Conservation (phyloP, 2,888 invertebrate genomes). For the Xiphydria camelus region DNA sequence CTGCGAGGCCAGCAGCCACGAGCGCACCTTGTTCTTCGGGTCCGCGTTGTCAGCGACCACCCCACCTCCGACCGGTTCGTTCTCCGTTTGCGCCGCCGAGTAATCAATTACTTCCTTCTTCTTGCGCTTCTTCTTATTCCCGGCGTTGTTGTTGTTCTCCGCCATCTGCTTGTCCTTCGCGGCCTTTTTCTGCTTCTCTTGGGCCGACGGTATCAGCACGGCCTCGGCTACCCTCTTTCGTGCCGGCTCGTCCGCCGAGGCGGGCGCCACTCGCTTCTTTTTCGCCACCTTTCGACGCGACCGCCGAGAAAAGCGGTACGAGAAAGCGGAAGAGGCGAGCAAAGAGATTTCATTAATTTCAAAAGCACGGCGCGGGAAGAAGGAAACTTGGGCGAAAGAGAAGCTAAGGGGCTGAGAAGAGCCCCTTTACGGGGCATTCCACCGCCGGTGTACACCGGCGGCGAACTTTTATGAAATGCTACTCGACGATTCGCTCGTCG, state of each 20-base stretch:
- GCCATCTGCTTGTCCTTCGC: constrained; percentile 45
- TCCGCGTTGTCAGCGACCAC: constrained; percentile 62
- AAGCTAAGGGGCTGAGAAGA: background rate
- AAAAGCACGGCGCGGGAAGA: constrained; percentile 2
- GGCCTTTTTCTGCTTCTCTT: constrained; percentile 27
- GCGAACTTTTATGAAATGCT: too few species aligned
- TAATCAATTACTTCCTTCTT: constrained; percentile 82
- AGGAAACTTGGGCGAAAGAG: background rate
- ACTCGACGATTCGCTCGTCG: too few species aligned
- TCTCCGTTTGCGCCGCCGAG: constrained; percentile 68
- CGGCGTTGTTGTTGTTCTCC: constrained; percentile 64
- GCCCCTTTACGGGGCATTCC: too few species aligned
- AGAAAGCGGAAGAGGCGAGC: constrained; percentile 1
- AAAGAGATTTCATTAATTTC: background rate
- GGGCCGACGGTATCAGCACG: constrained; percentile 15
- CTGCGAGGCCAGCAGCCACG: constrained; percentile 78
- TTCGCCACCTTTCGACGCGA: constrained; percentile 20
- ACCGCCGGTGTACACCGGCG: too few species aligned
- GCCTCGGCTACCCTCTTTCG: constrained; percentile 42
- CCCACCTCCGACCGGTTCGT: constrained; percentile 62
- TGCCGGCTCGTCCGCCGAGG: constrained; percentile 38
- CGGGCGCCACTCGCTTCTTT: constrained; percentile 28
- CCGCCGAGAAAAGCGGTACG: constrained; percentile 12
- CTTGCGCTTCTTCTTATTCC: constrained; percentile 64
- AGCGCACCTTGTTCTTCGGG: constrained; percentile 79